Base-by-base conservation (phyloP, 2,888 invertebrate species). In the Chymomyza amoena region DNA sequence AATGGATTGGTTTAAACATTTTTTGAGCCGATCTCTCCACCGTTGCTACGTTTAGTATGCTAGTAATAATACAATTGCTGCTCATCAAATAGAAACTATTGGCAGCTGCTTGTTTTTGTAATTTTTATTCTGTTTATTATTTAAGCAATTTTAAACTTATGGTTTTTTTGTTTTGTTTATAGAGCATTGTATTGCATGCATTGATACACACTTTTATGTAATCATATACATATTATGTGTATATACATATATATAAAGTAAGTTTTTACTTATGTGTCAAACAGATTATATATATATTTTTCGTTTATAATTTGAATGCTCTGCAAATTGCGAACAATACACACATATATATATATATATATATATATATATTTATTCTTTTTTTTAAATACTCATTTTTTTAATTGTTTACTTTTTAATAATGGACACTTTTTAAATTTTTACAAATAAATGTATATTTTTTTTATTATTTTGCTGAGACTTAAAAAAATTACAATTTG, bases 61-160 rank as follows among this genome's bases (percentile, higher is more conserved):
- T 20, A 25, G 3, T 25, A 25, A 25, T 4, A 25, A 25, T 25
- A 25, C 4, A 7, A 6, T 32, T 32, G 32, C 9, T 25, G 13
- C 13, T 13, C 39, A 13, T 2, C 13, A 45, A 36, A 45, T 45
- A 45, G 2, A 45, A 13, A 13, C 10, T 6, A 45, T 45, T 45
- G 6, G 3, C 13, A 45, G 39, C 39, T 6, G 39, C 10, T 72
- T 62, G 63, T 65, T 73, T 78, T 83, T 77, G 72, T 72, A 68
- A 64, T 72, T 76, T 76, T 73, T 65, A 39, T 60, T 70, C 68
- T 25, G 20, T 56, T 50, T 67, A 80, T 84, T 87, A 87, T 87
- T 84, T 75, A 84, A 84, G 84, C 84, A 84, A 80, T 84, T 84
- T 84, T 75, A 85, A 85, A 82, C 78, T 76, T 80, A 63, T 79